Conservation (phyloP, 2,888 invertebrate genomes). For the Lithophane ornitopus region DNA sequence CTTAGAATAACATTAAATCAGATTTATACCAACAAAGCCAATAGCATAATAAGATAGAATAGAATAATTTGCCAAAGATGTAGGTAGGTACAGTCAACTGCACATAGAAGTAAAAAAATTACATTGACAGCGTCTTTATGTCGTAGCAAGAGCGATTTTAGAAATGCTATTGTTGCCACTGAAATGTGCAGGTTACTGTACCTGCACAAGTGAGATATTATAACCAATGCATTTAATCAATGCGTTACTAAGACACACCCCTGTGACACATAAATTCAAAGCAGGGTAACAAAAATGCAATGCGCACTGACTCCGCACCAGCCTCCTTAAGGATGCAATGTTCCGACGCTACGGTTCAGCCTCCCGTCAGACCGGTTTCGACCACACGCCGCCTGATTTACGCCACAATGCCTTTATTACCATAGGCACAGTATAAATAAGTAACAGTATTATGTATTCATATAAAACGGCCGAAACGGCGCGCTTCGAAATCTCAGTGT, state of each 20-base stretch:
- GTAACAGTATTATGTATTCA: too few species aligned
- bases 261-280: not conserved
- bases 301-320: constrained; percentile 16
- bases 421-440: constrained; percentile 7
- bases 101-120: not conserved
- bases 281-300: constrained; percentile 27
- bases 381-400: constrained; percentile 34
- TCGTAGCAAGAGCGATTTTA: not conserved
- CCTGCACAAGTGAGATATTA: not conserved
- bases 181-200: not conserved
- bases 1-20: not conserved
- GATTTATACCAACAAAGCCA: not conserved
- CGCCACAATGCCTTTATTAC: constrained; percentile 45
- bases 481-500: too few species aligned
- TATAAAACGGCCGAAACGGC: too few species aligned
- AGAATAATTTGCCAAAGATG: not conserved
- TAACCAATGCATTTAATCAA: not conserved
- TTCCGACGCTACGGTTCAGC: constrained; percentile 33
- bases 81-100: not conserved
- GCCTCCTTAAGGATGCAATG: constrained; percentile 37
- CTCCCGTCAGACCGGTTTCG: constrained; percentile 53
- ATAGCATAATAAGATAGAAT: not conserved
- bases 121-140: not conserved
- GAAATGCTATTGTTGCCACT: not conserved
- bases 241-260: not conserved